Evolutionary conservation across 2,797 vertebrate species (phyloP).

Genomic region (Chromobotia macracanthus): DNA sequence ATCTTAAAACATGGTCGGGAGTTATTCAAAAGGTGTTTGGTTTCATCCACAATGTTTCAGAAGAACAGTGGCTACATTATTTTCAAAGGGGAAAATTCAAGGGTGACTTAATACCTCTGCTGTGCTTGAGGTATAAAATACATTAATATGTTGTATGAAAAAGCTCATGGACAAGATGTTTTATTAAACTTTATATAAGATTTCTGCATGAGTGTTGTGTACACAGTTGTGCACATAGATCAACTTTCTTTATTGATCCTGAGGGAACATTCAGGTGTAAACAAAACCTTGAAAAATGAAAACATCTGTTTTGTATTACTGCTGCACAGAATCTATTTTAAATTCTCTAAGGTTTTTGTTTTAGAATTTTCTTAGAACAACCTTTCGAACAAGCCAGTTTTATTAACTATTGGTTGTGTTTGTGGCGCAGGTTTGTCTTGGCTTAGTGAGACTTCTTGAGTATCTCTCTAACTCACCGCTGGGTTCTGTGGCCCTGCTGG

Average conservation of each 20-base stretch:
- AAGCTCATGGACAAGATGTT: not conserved
- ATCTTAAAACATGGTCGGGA: not conserved
- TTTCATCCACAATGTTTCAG: constrained; percentile 71
- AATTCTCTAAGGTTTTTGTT: too few relatives aligned
- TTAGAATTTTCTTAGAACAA: not conserved
- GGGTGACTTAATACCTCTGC: constrained; percentile 65
- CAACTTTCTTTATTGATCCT: not conserved
- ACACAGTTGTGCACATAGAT: not conserved
- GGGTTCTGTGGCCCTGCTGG: constrained; percentile 88
- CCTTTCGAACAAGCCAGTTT: not conserved
- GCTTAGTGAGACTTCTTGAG: constrained; percentile 85
- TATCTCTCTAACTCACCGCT: constrained; percentile 88
- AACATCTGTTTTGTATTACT: not conserved
- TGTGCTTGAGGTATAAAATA: constrained; percentile 68
- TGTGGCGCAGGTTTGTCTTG: constrained; percentile 84
- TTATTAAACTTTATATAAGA: not conserved
- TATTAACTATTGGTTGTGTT: constrained; percentile 31
- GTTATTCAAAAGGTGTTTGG: constrained; percentile 65
- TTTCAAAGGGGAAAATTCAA: constrained; percentile 56
- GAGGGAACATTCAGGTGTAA: not conserved
- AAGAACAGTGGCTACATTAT: constrained; percentile 60
- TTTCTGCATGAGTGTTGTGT: not conserved
- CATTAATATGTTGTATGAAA: not conserved
- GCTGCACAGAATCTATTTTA: not conserved
- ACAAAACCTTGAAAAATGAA: not conserved